phyloP scores from a whole-genome alignment of 2,797 vertebrate species.

The Oceanodroma leucorhoa region DNA sequence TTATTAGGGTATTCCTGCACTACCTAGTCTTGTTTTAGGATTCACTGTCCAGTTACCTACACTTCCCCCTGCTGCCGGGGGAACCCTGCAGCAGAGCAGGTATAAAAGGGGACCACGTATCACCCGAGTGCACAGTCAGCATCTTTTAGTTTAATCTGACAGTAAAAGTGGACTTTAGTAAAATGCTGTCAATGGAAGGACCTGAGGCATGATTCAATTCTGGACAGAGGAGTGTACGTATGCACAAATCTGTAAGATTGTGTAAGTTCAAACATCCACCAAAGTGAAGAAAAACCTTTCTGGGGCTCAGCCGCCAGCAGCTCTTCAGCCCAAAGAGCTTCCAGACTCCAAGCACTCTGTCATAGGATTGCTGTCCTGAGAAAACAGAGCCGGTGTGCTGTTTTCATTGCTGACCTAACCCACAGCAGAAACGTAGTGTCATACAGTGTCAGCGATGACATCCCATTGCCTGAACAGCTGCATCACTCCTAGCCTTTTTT shows the following conservation, averaged over 20 bases:
- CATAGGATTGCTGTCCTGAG: background rate
- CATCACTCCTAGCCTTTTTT: background rate
- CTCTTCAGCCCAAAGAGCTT: background rate
- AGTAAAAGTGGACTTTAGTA: background rate
- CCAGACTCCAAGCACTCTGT: background rate
- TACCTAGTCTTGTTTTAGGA: background rate
- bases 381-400: background rate
- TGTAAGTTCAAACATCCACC: background rate
- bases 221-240: background rate
- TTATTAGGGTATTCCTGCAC: accelerated
- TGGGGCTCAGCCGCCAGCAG: background rate
- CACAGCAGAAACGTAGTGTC: background rate
- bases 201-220: background rate
- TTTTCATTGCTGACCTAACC: background rate
- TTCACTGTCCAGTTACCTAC: background rate
- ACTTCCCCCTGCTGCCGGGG: background rate
- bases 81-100: background rate
- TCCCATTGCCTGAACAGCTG: background rate
- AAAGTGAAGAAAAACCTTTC: background rate
- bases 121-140: background rate
- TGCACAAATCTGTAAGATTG: accelerated
- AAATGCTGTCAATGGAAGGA: background rate
- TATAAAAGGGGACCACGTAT: accelerated
- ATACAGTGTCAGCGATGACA: accelerated
- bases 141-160: background rate